Evolutionary conservation across 2,113 vertebrate species (phyloP), one percentile per base, ranked within the genome.

Genomic region (Hirundichthys speculiger): DNA sequence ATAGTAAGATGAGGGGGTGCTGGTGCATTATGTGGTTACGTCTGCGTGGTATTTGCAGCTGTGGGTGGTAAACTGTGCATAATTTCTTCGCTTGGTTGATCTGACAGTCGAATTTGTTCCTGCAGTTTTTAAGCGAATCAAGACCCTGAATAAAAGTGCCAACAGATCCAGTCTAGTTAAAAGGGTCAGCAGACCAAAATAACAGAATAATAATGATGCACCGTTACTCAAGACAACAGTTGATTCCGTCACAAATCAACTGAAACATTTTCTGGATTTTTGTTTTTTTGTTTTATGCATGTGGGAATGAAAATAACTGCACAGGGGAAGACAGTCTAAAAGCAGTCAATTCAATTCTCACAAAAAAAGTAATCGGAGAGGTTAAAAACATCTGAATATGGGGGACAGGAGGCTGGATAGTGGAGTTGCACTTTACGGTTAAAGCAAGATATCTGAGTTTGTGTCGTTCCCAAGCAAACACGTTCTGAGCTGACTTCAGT

Each of bases 1-100:
- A 63, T 73, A 64, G 45, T 53, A 64, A 84, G 45, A 69, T 56
- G 74, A 76, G 55, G 63, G 34, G 52, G 73, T 52, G 67, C 73
- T 57, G 22, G 19, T 50, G 57, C 8, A 5, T 13, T 19, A 20
- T 67, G 55, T 53, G 21, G 48, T 68, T 62, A 73, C 53, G 41
- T 20, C 50, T 34, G 41, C 27, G 3, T 50, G 43, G 48, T 50
- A 27, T 74, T 70, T 55, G 8, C 34, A 24, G 49, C 54, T 47
- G 73, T 38, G 64, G 76, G 64, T 58, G 73, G 64, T 49, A 71
- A 76, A 71, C 68, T 2, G 5, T 21, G n/a, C 71, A 62, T 64
- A 59, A 56, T 68, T 80, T 65, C 54, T 10, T 22, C 38, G 13
- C 30, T 13, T n/a, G 54, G 18, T 18, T 60, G n/a, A 51, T 21